Evolutionary conservation across 2,888 invertebrate species (phyloP).

Genomic region (Ellobium chinense): DNA sequence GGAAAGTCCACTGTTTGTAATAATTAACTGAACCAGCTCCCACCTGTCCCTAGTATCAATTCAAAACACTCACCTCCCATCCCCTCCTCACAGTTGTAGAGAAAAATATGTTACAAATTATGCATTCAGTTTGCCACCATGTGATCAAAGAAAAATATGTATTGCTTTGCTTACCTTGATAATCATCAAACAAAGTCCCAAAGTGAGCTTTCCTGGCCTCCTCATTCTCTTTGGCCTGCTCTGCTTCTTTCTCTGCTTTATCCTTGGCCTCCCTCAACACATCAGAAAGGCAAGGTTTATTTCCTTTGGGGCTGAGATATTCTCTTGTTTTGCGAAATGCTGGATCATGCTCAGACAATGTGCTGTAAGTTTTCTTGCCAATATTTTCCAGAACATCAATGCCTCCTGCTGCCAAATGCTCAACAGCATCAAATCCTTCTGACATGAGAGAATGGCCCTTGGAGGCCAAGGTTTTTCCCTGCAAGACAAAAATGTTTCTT

Average conservation of each 20-base stretch:
- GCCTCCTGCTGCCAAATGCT: conserved; percentile 75
- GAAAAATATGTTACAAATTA: too few species aligned
- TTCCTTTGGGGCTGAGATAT: conserved; percentile 80
- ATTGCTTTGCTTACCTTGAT: conserved; percentile 85
- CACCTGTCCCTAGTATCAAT: too few species aligned
- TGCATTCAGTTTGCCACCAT: too few species aligned
- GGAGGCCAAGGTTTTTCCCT: conserved; percentile 63
- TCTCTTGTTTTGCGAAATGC: conserved; percentile 88
- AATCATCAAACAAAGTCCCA: conserved; percentile 90
- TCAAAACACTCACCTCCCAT: too few species aligned
- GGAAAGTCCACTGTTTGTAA: too few species aligned
- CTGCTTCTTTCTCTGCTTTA: conserved; percentile 82
- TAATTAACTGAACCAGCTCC: too few species aligned
- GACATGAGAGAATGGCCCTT: conserved; percentile 49
- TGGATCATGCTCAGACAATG: conserved; percentile 94
- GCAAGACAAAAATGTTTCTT: conserved; percentile 28
- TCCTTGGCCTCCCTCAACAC: conserved; percentile 85
- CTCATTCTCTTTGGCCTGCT: conserved; percentile 79
- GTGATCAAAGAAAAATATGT: too few species aligned
- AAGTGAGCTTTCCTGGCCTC: conserved; percentile 83
- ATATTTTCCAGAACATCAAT: conserved; percentile 92
- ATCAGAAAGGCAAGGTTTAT: conserved; percentile 78
- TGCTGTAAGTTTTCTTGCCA: conserved; percentile 96
- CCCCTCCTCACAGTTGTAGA: too few species aligned
- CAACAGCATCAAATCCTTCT: conserved; percentile 52